phyloP scores from a whole-genome alignment of 2,888 invertebrate species.

The Enchytraeus crypticus region DNA sequence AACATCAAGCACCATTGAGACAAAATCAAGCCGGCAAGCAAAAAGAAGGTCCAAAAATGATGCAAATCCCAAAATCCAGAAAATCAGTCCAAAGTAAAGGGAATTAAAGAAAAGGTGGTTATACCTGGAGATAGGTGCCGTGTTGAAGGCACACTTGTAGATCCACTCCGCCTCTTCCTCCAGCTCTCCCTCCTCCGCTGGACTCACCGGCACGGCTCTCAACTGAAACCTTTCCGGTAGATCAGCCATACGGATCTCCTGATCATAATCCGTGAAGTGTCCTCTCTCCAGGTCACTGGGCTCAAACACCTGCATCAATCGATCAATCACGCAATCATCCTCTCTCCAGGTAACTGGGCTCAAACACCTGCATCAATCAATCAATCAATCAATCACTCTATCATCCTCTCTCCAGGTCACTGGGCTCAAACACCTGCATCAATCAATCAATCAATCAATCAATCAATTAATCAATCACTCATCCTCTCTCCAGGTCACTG shows the following conservation, averaged over 20 bases:
- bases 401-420: constrained; percentile 57
- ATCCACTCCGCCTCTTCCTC: constrained; percentile 97
- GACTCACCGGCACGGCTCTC: constrained; percentile 73
- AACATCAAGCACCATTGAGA: no score
- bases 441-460: background rate
- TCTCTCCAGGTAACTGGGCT: background rate
- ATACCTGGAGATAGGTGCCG: constrained; percentile 13
- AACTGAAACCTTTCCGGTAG: constrained; percentile 59
- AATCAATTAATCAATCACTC: no score
- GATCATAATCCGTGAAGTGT: constrained; percentile 86
- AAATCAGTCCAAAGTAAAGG: no score
- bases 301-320: constrained; percentile 69
- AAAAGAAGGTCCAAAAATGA: no score
- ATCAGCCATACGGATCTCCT: constrained; percentile 60
- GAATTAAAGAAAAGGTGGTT: no score
- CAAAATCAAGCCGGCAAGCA: no score
- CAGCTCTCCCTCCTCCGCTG: constrained; percentile 61
- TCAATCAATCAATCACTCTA: no score
- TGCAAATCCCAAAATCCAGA: no score
- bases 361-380: background rate
- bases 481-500: background rate
- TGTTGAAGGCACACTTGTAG: constrained; percentile 53
- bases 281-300: constrained; percentile 92
- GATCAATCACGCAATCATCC: background rate
- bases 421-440: constrained; percentile 80